These are phyloP conservation scores for Columba guinea DNA, from an alignment of 2,797 vertebrate genomes.

Conservation along the genomic window DNA sequence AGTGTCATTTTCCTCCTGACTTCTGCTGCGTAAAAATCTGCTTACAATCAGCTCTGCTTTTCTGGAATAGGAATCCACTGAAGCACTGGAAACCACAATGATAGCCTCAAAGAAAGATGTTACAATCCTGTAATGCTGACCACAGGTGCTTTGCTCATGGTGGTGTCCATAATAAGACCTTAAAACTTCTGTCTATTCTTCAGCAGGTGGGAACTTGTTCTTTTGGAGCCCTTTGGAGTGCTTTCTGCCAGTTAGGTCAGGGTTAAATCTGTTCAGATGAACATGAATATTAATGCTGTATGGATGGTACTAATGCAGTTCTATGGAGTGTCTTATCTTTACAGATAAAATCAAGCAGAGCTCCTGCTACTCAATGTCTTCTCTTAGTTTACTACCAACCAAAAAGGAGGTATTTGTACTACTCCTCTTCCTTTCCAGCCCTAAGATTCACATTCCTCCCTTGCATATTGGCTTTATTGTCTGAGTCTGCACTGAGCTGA, in stretches of 20 bases:
- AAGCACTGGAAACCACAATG: not conserved
- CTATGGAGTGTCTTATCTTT: not conserved
- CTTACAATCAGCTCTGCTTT: not conserved
- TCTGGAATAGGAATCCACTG: not conserved
- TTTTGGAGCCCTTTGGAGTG: not conserved
- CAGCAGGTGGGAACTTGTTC: not conserved
- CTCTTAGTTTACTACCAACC: not conserved
- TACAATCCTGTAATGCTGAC: not conserved
- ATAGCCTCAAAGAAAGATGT: not conserved
- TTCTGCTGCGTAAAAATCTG: not conserved
- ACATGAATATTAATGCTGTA: not conserved
- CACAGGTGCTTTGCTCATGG: not conserved
- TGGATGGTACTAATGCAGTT: not conserved
- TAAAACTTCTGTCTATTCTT: not conserved
- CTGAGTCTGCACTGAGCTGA: not conserved
- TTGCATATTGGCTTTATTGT: not conserved
- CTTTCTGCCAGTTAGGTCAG: not conserved
- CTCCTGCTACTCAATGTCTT: not conserved
- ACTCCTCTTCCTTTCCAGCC: not conserved
- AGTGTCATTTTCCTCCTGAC: not conserved
- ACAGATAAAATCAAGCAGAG: not conserved
- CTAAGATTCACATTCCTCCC: not conserved
- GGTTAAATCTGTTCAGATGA: not conserved
- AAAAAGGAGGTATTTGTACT: not conserved
- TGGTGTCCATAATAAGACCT: not conserved